Evolutionary conservation across 2,797 vertebrate genomes (phyloP).

Genomic region (Delichon dasypus): DNA sequence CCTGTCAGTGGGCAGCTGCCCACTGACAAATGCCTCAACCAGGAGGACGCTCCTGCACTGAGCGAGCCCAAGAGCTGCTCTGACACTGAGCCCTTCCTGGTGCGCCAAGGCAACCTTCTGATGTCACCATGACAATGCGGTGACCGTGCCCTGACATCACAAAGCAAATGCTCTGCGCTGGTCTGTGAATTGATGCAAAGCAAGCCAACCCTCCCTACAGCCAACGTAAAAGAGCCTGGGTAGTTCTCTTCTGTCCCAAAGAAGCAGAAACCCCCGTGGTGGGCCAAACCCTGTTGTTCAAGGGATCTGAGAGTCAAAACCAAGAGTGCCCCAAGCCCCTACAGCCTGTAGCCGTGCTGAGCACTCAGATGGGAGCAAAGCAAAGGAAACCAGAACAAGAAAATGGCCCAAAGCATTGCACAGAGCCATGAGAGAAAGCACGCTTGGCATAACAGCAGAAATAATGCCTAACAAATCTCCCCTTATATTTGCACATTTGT

Average conservation of each 20-base stretch:
- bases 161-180: neutral
- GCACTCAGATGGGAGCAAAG: neutral
- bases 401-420: neutral
- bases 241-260: neutral
- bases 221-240: neutral
- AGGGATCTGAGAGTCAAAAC: neutral
- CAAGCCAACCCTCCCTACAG: neutral
- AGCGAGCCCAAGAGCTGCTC: neutral
- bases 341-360: neutral
- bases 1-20: neutral
- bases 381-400: neutral
- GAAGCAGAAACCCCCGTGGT: neutral
- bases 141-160: neutral
- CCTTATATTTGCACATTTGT: neutral
- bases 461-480: too few species aligned
- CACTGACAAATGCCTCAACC: neutral
- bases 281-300: neutral
- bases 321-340: neutral
- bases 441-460: neutral
- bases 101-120: neutral
- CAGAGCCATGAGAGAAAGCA: neutral
- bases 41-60: neutral
- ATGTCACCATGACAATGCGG: fast-evolving
- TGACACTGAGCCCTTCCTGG: neutral
- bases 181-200: neutral